These are phyloP conservation scores for Melanotus villosus DNA, from an alignment of 2,888 invertebrate species.

Conservation along the genomic window DNA sequence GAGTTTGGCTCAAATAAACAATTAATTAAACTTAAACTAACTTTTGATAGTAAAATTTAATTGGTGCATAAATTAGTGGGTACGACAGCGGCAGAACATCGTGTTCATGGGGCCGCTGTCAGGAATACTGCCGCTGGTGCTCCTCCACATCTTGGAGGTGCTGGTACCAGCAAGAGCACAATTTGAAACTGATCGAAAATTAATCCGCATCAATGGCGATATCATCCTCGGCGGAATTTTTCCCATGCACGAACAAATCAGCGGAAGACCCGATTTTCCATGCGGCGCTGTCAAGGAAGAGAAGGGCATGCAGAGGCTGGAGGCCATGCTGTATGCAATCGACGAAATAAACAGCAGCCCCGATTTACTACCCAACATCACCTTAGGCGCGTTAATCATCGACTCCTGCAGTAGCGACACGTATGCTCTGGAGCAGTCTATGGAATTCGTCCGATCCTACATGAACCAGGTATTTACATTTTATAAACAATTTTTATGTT, in stretches of 20 bases:
- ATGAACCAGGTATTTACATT: slow-evolving; percentile 69
- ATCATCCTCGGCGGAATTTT: slow-evolving; percentile 79
- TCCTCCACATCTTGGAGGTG: slow-evolving; percentile 41
- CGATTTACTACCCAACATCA: slow-evolving; percentile 74
- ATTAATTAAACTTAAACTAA: slow-evolving; percentile 50
- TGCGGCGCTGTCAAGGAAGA: slow-evolving; percentile 76
- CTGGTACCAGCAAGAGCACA: slow-evolving; percentile 46
- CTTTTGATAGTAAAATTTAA: slow-evolving; percentile 45
- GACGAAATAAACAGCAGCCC: slow-evolving; percentile 75
- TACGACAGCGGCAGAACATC: slow-evolving; percentile 30
- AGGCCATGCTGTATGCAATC: slow-evolving; percentile 78
- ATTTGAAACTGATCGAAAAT: slow-evolving; percentile 56
- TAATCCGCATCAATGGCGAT: slow-evolving; percentile 71
- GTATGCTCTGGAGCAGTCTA: slow-evolving; percentile 78
- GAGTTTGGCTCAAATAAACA: slow-evolving; percentile 44
- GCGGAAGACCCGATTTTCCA: slow-evolving; percentile 64
- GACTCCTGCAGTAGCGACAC: slow-evolving; percentile 78
- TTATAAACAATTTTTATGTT: background rate
- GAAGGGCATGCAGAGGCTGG: slow-evolving; percentile 79
- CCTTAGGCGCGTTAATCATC: slow-evolving; percentile 73
- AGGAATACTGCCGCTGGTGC: slow-evolving; percentile 11
- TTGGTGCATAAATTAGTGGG: slow-evolving; percentile 44
- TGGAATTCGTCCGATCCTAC: slow-evolving; percentile 76
- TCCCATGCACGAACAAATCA: slow-evolving; percentile 77
- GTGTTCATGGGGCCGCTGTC: slow-evolving; percentile 28